Evolutionary conservation across 2,797 vertebrate species (phyloP).

Genomic region (Peromyscus eremicus): DNA sequence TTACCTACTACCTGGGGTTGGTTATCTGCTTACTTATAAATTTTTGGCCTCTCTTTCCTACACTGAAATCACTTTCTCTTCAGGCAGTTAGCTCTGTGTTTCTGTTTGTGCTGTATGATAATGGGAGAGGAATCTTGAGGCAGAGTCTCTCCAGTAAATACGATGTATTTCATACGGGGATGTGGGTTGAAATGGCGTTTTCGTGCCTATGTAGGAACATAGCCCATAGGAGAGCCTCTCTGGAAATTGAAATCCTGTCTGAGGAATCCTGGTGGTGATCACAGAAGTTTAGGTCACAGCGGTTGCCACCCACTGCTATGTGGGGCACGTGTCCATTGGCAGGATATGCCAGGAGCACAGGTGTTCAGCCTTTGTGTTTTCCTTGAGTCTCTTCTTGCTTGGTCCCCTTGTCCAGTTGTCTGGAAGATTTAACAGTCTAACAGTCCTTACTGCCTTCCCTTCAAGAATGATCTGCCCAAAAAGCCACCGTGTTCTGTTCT

Average conservation of each 20-base stretch:
- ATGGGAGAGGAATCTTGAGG: background rate
- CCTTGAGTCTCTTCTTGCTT: background rate
- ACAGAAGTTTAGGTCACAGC: background rate
- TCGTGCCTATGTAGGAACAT: background rate
- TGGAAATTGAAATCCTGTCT: background rate
- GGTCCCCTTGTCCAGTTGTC: background rate
- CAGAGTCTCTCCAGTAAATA: background rate
- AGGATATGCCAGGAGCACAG: background rate
- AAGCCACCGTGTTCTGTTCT: background rate
- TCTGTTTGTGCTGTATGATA: background rate
- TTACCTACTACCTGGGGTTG: background rate
- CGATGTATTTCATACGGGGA: background rate
- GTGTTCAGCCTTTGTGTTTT: background rate
- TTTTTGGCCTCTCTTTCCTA: background rate
- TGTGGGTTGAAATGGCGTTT: background rate
- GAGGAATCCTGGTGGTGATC: background rate
- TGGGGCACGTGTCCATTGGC: background rate
- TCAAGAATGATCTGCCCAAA: background rate
- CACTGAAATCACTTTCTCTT: background rate
- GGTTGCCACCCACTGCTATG: background rate
- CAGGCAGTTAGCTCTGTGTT: background rate
- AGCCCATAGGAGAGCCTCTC: background rate
- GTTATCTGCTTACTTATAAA: background rate
- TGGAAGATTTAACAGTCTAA: background rate
- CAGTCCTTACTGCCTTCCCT: background rate